A percentile compares a stretch with the other conserved stretches of the same genome.
Evolutionary conservation across 2,113 vertebrate species (phyloP).

Genomic region (Macquaria australasica): DNA sequence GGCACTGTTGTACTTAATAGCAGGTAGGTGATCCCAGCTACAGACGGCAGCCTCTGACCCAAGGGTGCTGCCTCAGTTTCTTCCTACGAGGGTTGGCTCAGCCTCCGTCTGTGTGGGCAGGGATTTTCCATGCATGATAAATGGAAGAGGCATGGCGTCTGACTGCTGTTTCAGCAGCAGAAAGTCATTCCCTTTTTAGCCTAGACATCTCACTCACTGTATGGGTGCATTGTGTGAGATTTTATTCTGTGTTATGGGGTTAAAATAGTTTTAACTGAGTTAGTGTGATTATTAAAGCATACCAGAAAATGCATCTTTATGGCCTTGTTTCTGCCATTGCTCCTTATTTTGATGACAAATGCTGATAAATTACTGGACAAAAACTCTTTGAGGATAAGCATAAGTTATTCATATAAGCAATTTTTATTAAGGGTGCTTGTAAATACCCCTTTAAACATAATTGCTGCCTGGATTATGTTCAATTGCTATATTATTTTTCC

Average conservation of each 20-base stretch:
- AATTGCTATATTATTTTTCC: neutral
- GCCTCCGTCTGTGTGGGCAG: slow-evolving; percentile 59
- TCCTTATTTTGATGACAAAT: slow-evolving; percentile 1
- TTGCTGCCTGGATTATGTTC: neutral
- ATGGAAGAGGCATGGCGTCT: slow-evolving; percentile 45
- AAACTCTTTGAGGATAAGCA: neutral
- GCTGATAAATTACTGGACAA: neutral
- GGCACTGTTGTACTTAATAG: slow-evolving; percentile 39
- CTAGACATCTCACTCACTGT: slow-evolving; percentile 27
- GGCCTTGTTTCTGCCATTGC: neutral
- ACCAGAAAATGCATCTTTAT: neutral
- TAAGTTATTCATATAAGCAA: neutral
- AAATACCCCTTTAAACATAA: neutral
- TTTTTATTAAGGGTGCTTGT: neutral
- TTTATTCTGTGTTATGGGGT: neutral
- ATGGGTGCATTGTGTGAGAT: slow-evolving; percentile 13
- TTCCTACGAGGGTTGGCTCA: slow-evolving; percentile 39
- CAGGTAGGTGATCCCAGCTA: slow-evolving; percentile 56
- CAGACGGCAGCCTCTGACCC: slow-evolving; percentile 62
- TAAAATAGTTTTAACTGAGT: neutral
- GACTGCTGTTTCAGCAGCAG: slow-evolving; percentile 30
- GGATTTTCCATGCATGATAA: slow-evolving; percentile 65
- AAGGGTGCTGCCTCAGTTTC: slow-evolving; percentile 37
- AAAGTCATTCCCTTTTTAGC: slow-evolving; percentile 36
- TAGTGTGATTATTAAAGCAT: slow-evolving; percentile 13